Evolutionary conservation across 2,113 vertebrate genomes (phyloP).

Genomic region (Tricholaema leucomelas): DNA sequence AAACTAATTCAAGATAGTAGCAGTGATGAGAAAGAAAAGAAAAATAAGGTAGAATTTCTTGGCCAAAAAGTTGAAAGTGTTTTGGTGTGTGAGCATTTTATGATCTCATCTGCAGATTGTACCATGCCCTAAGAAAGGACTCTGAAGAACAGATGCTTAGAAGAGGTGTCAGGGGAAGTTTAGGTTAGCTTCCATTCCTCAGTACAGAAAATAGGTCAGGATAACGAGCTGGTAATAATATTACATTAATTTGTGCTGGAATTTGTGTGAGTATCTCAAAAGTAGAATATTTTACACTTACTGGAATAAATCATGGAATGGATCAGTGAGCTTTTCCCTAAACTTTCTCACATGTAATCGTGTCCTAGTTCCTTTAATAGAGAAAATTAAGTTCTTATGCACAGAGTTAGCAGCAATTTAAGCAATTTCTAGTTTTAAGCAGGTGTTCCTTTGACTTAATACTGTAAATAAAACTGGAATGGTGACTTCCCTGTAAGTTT

Average conservation of each 20-base stretch:
- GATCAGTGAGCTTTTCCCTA: not conserved
- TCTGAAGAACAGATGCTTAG: not conserved
- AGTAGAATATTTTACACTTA: not conserved
- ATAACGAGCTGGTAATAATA: not conserved
- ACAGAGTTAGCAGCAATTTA: not conserved
- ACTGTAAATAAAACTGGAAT: not conserved
- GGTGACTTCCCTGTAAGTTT: not conserved
- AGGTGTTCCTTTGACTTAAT: not conserved
- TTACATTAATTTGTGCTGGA: not conserved
- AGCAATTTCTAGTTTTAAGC: not conserved
- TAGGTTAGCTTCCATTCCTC: not conserved
- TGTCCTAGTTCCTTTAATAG: not conserved
- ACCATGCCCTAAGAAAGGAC: not conserved
- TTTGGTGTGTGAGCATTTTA: not conserved
- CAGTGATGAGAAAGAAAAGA: too few relatives aligned
- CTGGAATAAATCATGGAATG: not conserved
- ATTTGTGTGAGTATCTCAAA: not conserved
- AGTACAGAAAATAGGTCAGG: not conserved
- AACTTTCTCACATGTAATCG: not conserved
- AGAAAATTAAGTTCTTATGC: not conserved
- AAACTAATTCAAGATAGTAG: not conserved
- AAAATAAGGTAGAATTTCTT: not conserved
- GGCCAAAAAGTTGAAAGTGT: not conserved
- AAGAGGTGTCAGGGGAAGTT: not conserved
- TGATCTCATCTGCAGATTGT: not conserved